A percentile compares a stretch with the other conserved stretches of the same genome.
phyloP scores from a whole-genome alignment of 1,140 invertebrate genomes.

The Steinernema khuongi region DNA sequence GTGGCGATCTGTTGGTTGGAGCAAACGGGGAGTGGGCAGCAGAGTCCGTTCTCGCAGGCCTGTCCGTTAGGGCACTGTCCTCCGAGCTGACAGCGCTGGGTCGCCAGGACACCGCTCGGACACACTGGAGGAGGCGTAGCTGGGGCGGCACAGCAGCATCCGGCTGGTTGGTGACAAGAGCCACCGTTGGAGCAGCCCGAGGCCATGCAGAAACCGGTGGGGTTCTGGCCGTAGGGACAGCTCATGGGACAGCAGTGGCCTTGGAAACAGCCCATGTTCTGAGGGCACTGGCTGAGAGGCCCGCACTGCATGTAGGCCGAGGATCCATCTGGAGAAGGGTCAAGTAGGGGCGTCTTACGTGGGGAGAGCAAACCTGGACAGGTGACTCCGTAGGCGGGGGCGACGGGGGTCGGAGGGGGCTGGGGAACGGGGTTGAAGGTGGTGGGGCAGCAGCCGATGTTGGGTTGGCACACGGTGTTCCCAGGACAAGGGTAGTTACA shows the following conservation, averaged over 20 bases:
- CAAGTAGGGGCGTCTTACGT: neutral
- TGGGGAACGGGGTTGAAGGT: no score
- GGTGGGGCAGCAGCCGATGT: conserved; percentile 28
- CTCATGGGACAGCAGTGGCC: conserved; percentile 39
- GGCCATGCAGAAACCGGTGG: conserved; percentile 35
- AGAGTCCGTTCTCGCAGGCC: conserved; percentile 47
- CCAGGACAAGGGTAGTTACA: conserved; percentile 31
- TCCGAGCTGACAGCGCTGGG: conserved; percentile 35
- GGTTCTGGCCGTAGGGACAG: conserved; percentile 35
- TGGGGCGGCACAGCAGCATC: conserved; percentile 28
- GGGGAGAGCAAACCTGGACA: conserved; percentile 33
- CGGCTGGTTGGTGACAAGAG: conserved; percentile 31
- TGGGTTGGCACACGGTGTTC: conserved; percentile 19
- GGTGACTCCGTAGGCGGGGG: conserved; percentile 30
- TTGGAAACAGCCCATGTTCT: conserved; percentile 39
- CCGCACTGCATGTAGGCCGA: conserved; percentile 29
- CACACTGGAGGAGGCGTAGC: conserved; percentile 33
- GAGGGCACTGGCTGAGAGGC: conserved; percentile 25
- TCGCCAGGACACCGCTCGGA: conserved; percentile 24
- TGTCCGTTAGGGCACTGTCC: conserved; percentile 31
- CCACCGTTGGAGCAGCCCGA: conserved; percentile 27
- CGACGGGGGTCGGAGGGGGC: conserved; percentile 20
- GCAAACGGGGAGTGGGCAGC: conserved; percentile 48
- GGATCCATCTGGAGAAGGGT: conserved; percentile 31
- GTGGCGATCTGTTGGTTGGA: conserved; percentile 41